phyloP scores from a whole-genome alignment of 2,797 vertebrate genomes.

The Anguilla obscura region DNA sequence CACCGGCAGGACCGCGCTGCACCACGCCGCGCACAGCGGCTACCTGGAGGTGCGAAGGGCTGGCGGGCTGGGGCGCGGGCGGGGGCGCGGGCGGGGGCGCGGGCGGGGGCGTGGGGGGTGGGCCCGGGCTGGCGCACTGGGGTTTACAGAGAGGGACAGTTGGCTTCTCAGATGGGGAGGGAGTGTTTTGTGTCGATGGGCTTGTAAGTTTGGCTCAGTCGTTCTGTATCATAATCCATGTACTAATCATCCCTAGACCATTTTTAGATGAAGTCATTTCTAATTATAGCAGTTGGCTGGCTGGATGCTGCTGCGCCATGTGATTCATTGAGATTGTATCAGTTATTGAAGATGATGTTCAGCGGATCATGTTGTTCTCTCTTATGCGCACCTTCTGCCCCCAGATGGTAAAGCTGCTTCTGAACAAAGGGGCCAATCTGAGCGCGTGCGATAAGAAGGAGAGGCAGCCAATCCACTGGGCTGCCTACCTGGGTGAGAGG shows the following conservation, averaged over 20 bases:
- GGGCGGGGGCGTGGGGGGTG: neutral
- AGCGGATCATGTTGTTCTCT: neutral
- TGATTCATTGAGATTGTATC: too few species aligned
- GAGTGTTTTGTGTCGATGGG: too few species aligned
- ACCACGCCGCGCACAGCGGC: constrained; percentile 92
- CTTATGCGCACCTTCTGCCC: neutral
- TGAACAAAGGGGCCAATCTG: constrained; percentile 93
- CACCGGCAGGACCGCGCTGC: constrained; percentile 89
- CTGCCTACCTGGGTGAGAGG: constrained; percentile 86
- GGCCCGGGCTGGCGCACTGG: neutral
- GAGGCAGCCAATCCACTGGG: constrained; percentile 91
- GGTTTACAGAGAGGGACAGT: neutral
- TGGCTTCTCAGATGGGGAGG: too few species aligned
- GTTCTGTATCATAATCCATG: too few species aligned
- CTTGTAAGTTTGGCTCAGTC: too few species aligned
- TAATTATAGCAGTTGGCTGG: too few species aligned
- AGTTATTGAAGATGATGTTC: neutral
- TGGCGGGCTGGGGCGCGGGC: neutral
- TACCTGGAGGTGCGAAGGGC: constrained; percentile 56
- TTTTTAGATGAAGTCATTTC: too few species aligned
- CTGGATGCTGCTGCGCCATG: too few species aligned
- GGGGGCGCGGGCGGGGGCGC: too few species aligned
- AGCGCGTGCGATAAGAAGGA: constrained; percentile 94
- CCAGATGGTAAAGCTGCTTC: constrained; percentile 90
- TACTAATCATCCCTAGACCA: too few species aligned